Evolutionary conservation across 92 coral and sea anemone genomes (phyloP).

Genomic region (Actinernus sp.): DNA sequence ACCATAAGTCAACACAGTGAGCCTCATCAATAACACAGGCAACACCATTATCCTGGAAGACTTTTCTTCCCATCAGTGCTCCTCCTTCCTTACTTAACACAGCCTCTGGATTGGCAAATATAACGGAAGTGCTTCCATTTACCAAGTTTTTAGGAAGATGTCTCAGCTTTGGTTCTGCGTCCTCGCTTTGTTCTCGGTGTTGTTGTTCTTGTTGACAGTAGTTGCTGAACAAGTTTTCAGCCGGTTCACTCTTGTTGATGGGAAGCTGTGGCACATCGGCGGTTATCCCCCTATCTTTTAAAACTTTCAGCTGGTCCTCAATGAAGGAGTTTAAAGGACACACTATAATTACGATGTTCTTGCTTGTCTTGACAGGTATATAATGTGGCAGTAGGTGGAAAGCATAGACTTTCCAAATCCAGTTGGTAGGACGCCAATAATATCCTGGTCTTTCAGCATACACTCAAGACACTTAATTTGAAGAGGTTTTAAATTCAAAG

Average conservation of each 20-base stretch:
- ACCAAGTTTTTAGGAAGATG: constrained; percentile 24
- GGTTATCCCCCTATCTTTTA: constrained; percentile 38
- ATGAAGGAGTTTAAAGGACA: constrained; percentile 70
- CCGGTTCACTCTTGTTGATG: constrained; percentile 10
- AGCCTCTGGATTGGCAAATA: constrained; percentile 81
- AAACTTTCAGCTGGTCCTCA: constrained; percentile 67
- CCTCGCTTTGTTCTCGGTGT: constrained; percentile 10
- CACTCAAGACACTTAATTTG: constrained; percentile 67
- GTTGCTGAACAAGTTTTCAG: constrained; percentile 60
- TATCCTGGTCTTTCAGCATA: constrained; percentile 56
- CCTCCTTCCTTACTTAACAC: constrained; percentile 61
- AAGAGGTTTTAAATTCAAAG: constrained; percentile 51
- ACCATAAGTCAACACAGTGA: constrained; percentile 81
- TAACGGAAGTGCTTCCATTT: constrained; percentile 49
- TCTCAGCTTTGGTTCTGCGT: constrained; percentile 34
- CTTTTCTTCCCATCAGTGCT: constrained; percentile 65
- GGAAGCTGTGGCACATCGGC: constrained; percentile 67
- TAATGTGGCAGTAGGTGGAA: constrained; percentile 66
- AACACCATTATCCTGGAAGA: constrained; percentile 72
- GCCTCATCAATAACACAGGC: constrained; percentile 79
- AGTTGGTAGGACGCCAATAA: constrained; percentile 58
- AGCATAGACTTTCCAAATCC: constrained; percentile 76
- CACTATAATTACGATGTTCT: constrained; percentile 66
- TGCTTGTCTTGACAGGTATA: constrained; percentile 51
- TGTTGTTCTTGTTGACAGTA: too few species aligned